phyloP scores from a whole-genome alignment of 2,797 vertebrate species.

The Clarias pachynema region DNA sequence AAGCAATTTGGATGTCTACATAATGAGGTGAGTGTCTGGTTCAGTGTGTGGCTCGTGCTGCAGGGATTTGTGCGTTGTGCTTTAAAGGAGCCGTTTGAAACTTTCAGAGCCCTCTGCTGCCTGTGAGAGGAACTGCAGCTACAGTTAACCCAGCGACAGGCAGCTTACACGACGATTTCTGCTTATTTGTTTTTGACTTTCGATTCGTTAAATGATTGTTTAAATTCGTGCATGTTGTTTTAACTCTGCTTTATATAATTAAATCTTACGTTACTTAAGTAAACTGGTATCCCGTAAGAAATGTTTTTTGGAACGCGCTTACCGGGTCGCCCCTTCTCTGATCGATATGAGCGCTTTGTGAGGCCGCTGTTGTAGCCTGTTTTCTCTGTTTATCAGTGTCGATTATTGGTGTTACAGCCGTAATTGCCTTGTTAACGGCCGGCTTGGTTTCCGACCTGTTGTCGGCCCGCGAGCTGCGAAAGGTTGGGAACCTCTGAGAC shows the following conservation, averaged over 20 bases:
- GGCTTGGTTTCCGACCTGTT: slow-evolving; percentile 7
- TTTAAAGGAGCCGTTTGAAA: not conserved
- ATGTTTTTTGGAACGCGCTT: not conserved
- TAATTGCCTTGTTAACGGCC: slow-evolving; percentile 28
- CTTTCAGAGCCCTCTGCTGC: not conserved
- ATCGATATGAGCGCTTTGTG: not conserved
- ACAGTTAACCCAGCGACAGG: not conserved
- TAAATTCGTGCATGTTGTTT: not conserved
- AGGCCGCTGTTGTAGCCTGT: not conserved
- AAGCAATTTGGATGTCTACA: slow-evolving; percentile 43
- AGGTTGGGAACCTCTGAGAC: not conserved
- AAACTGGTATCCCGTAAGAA: no score
- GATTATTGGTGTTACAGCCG: slow-evolving; percentile 7
- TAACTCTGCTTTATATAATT: not conserved
- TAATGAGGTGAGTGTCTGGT: slow-evolving; percentile 26
- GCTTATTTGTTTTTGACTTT: not conserved
- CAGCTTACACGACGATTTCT: not conserved
- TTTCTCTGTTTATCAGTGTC: slow-evolving; percentile 26
- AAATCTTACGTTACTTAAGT: not conserved
- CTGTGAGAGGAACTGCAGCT: not conserved
- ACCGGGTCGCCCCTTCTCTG: not conserved
- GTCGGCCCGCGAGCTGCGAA: not conserved
- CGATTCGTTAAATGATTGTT: no score
- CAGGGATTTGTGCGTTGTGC: not conserved
- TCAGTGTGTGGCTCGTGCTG: not conserved